Conservation (phyloP, 2,888 invertebrate species). For the Xanthia icteritia region DNA sequence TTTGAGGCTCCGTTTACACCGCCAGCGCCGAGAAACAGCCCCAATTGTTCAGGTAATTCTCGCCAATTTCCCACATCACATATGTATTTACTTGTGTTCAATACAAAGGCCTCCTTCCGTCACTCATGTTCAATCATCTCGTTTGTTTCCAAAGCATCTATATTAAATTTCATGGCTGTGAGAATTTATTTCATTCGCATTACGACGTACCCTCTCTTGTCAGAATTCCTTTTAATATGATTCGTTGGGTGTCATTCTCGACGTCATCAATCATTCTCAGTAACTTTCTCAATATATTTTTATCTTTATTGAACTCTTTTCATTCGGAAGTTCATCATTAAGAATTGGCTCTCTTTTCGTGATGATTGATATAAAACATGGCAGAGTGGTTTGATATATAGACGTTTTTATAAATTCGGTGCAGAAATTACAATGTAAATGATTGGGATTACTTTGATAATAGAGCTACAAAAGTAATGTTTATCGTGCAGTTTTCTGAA, state of each 20-base stretch:
- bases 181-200: constrained; percentile 68
- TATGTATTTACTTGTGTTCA: constrained; percentile 33
- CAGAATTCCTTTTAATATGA: constrained; percentile 63
- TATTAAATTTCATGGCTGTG: constrained; percentile 66
- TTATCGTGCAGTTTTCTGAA: constrained; percentile 3
- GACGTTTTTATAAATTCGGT: constrained; percentile 22
- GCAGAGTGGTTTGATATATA: not conserved
- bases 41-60: constrained; percentile 33
- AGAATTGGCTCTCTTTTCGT: constrained; percentile 33
- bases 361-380: constrained; percentile 34
- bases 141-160: constrained; percentile 56
- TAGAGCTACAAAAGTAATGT: not conserved
- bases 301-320: constrained; percentile 65
- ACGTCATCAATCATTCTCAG: constrained; percentile 64
- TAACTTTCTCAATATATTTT: constrained; percentile 66
- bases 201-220: constrained; percentile 37
- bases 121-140: constrained; percentile 58
- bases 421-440: not conserved
- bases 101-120: constrained; percentile 37
- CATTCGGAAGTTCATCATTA: constrained; percentile 63
- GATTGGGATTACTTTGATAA: constrained; percentile 1
- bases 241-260: constrained; percentile 55
- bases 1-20: constrained; percentile 2
- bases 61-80: constrained; percentile 20
- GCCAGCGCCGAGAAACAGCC: not conserved